A percentile compares a stretch with the other conserved stretches of the same genome.
Conservation (phyloP, 2,797 vertebrate species). For the Amblyraja radiata region DNA sequence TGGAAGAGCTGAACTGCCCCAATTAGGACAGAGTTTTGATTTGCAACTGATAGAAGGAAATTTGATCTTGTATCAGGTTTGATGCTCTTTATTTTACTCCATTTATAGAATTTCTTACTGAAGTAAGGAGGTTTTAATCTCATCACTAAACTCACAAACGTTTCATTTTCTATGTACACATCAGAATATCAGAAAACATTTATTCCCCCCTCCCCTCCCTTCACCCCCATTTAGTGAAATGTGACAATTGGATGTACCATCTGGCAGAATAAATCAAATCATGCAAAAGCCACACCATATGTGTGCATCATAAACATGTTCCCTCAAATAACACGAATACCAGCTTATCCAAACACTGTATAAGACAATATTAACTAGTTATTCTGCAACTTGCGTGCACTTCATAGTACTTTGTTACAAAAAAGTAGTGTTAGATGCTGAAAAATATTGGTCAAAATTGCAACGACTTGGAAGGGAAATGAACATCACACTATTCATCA, state of each 20-base stretch:
- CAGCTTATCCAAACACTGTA: background rate
- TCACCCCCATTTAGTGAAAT: background rate
- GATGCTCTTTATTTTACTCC: background rate
- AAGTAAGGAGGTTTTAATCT: background rate
- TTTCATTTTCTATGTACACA: background rate
- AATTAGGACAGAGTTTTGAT: background rate
- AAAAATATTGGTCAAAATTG: background rate
- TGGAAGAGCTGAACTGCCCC: background rate
- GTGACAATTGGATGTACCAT: background rate
- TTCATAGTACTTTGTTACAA: background rate
- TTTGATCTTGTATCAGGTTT: background rate
- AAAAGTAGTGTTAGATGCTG: background rate
- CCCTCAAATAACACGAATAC: background rate
- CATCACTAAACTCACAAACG: background rate
- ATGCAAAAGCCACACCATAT: background rate
- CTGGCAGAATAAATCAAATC: background rate
- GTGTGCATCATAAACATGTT: background rate
- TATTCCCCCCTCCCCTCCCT: no score
- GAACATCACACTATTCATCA: background rate
- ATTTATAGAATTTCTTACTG: background rate
- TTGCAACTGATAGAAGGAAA: background rate
- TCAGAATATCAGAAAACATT: background rate
- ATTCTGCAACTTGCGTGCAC: background rate
- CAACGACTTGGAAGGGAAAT: background rate
- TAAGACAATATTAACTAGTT: background rate